Base-by-base conservation (phyloP, 2,888 invertebrate species). In the Dicyrtoma fusca region DNA sequence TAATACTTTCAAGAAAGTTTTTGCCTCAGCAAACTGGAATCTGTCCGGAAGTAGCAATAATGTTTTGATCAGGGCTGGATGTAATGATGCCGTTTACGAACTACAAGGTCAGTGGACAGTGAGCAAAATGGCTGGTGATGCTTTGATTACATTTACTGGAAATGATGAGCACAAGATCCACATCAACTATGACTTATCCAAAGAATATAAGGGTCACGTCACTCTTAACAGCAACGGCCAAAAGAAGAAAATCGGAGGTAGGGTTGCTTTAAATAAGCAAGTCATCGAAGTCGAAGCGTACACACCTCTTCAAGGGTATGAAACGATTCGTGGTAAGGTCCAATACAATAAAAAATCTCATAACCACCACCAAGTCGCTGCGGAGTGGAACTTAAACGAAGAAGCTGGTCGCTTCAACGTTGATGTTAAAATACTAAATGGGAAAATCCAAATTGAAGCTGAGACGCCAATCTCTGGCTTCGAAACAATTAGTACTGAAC, bases 21-120 rank as follows among this genome's bases (percentile, higher is more conserved):
- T 74, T 1, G 66, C 77, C 1, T 59, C 73, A n/a, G 78, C 76
- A 3, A 73, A 77, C 25, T 75, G 79, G 75, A 77, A 80, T 45
- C 17, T 79, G 49, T 66, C 70, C 21, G 64, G 76, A 10, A 64
- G 71, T n/a, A 76, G 63, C 19, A 80, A 78, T 34, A 74, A 66
- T 49, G 61, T 73, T 13, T 34, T 53, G 0, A 14, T 78, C 5
- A 74, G 51, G 5, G 76, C 73, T 3, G 62, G 74, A 21, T 45
- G 71, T 1, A 78, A 78, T 45, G 73, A 74, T 13, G 59, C 69
- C 3, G 53, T 66, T 11, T 77, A 75, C 25, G 70, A 76, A 34
- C 21, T 74, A 0, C 42, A 69, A 14, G 65, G 59, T 10, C 19
- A 13, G 0, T 73, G 63, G 69, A 14, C 64, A 10, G 26, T 65